Base-by-base conservation (phyloP, 2,888 invertebrate genomes). In the Cataglyphis altisquamis region DNA sequence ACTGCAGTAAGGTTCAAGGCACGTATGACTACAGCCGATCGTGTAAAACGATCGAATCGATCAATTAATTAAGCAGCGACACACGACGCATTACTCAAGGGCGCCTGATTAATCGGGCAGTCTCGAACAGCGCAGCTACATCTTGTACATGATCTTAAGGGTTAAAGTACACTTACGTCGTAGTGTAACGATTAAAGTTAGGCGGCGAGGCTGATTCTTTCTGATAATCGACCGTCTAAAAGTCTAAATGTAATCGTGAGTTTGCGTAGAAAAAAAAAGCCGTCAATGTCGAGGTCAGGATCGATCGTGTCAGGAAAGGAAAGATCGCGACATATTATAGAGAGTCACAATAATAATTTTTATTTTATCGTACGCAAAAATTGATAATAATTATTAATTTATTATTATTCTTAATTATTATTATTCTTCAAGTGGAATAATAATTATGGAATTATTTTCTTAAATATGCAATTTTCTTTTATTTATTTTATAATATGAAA, bases 91-190 rank as follows among this genome's bases (percentile, higher is more conserved):
- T 86, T 83, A 62, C 84, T 80, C 68, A 83, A 80, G 83, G 82
- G 70, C 70, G 84, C 86, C 85, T 86, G 88, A 89, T 89, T 88
- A 89, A 90, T 90, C 90, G 89, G 90, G 90, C 88, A 84, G 87
- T 89, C 87, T 90, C 90, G 89, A 92, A 91, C 90, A 90, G 91
- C 91, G 91, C 92, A 89, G 91, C 93, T 93, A 93, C 93, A 92
- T 85, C 89, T 91, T 89, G 92, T 92, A 92, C 92, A 93, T 92
- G 91, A 92, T 93, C 91, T 91, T 92, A 90, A 85, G 85, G 88
- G 82, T 87, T 88, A 91, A 91, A 88, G 86, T 82, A 89, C 87
- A 83, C 68, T 88, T 87, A 83, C 57, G 64, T 67, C 82, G 72
- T 75, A 84, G 82, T 52, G 68, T 78, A 86, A 89, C 70, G 82